Evolutionary conservation across 2,113 vertebrate species (phyloP).

Genomic region (Petromus typicus): DNA sequence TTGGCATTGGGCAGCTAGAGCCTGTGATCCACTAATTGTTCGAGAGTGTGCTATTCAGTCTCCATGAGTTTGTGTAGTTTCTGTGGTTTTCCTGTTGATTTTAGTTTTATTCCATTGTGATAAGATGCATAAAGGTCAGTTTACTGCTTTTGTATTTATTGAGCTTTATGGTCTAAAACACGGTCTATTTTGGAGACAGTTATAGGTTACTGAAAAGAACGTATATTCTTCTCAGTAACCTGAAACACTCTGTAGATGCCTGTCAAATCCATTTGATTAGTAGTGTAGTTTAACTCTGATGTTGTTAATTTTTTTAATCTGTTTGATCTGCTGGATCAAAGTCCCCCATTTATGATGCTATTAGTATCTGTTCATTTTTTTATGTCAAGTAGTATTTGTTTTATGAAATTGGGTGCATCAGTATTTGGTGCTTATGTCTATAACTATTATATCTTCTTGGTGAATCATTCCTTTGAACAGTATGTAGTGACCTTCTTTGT

Average conservation of each 20-base stretch:
- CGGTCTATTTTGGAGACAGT: not conserved
- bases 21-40: not conserved
- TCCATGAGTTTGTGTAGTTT: not conserved
- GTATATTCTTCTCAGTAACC: not conserved
- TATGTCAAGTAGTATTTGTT: not conserved
- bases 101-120: not conserved
- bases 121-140: not conserved
- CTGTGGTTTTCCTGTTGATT: not conserved
- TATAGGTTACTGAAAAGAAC: not conserved
- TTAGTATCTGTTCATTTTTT: not conserved
- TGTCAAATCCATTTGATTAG: not conserved
- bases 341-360: not conserved
- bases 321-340: not conserved
- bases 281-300: not conserved
- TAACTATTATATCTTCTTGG: not conserved
- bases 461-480: not conserved
- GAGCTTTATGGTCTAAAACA: not conserved
- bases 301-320: not conserved
- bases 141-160: not conserved
- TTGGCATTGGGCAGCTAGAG: not conserved
- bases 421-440: not conserved
- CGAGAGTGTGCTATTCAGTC: not conserved
- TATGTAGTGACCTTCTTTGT: not conserved
- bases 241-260: not conserved
- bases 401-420: not conserved